phyloP scores from a whole-genome alignment of 1,140 invertebrate genomes.

The Goniozus legneri region DNA sequence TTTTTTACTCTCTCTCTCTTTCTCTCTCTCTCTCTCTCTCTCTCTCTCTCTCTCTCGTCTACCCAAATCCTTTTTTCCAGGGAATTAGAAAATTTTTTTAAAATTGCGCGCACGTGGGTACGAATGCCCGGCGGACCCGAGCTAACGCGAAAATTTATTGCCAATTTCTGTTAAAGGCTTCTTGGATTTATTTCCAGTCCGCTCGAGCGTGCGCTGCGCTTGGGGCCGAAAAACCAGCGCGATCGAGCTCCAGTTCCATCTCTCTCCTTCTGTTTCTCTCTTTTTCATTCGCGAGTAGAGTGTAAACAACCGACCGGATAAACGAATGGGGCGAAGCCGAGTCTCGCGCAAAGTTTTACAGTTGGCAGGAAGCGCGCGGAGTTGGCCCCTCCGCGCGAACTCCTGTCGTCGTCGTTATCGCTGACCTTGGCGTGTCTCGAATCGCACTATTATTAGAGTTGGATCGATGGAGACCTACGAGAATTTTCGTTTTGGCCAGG shows the following conservation, averaged over 20 bases:
- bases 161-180: constrained; percentile 51
- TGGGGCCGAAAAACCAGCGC: not conserved
- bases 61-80: constrained; percentile 25
- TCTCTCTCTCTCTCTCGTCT: too few species aligned
- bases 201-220: constrained; percentile 10
- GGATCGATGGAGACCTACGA: too few species aligned
- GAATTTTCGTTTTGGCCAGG: too few species aligned
- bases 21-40: too few species aligned
- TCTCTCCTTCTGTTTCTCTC: too few species aligned
- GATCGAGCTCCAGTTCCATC: constrained; percentile 9
- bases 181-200: constrained; percentile 47
- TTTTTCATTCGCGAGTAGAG: too few species aligned
- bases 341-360: constrained; percentile 17
- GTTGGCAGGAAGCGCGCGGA: too few species aligned
- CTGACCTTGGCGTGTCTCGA: constrained; percentile 23
- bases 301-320: constrained; percentile 12
- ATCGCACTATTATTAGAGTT: constrained; percentile 10
- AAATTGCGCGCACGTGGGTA: constrained; percentile 38
- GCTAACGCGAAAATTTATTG: constrained; percentile 48
- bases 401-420: constrained; percentile 8
- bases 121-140: constrained; percentile 35
- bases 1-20: too few species aligned
- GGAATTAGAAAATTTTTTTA: constrained; percentile 51
- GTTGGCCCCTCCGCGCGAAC: constrained; percentile 1
- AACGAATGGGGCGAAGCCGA: constrained; percentile 18